Evolutionary conservation across 2,888 invertebrate species (phyloP).

Genomic region (Synergus umbraculus): DNA sequence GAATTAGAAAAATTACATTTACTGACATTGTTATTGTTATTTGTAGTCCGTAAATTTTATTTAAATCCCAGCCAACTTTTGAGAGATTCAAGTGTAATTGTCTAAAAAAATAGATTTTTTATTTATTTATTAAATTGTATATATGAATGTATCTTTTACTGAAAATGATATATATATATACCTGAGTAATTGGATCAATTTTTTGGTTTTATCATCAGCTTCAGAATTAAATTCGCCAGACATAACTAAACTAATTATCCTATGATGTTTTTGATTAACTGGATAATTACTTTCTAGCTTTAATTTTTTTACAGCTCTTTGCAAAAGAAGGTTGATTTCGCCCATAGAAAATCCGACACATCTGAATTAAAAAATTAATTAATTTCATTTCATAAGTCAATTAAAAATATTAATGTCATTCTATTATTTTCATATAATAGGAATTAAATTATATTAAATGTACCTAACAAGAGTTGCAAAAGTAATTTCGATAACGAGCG

Average conservation of each 20-base stretch:
- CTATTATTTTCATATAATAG: not conserved
- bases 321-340: not conserved
- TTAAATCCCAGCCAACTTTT: not conserved
- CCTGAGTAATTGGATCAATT: not conserved
- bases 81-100: not conserved
- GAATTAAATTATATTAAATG: too few species aligned
- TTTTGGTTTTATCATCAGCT: not conserved
- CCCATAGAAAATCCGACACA: not conserved
- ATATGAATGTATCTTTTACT: too few species aligned
- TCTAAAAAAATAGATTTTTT: not conserved
- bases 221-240: not conserved
- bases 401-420: not conserved
- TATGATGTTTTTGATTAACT: not conserved
- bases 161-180: not conserved
- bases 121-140: not conserved
- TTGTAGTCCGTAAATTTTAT: not conserved
- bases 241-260: not conserved
- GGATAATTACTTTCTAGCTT: not conserved
- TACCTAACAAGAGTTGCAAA: not conserved
- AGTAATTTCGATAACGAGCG: not conserved
- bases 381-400: not conserved
- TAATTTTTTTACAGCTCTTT: not conserved
- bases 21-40: not conserved
- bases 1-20: not conserved
- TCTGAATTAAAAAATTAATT: not conserved